phyloP scores from a whole-genome alignment of 2,113 vertebrate genomes.

The Nannobrachium achirus region DNA sequence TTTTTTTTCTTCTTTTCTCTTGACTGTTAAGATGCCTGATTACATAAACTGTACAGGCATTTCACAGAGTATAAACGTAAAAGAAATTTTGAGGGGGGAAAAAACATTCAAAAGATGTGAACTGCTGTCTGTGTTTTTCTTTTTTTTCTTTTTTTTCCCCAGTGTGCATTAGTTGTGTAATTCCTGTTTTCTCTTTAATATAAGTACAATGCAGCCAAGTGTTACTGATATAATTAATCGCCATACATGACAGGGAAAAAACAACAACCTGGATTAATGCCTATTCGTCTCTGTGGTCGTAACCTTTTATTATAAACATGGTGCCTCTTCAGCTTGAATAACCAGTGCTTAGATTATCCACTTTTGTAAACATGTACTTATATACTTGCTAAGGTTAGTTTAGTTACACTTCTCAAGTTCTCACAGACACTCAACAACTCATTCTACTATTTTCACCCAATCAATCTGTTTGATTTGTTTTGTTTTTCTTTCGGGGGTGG shows the following conservation, averaged over 20 bases:
- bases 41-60: constrained; percentile 30
- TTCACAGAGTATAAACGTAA: constrained; percentile 1
- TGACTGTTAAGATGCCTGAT: constrained; percentile 40
- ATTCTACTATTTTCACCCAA: constrained; percentile 39
- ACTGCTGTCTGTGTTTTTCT: constrained; percentile 17
- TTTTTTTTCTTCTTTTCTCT: constrained; percentile 53
- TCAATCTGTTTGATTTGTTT: too few relatives aligned
- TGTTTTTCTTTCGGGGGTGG: constrained; percentile 21
- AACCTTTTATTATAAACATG: constrained; percentile 14
- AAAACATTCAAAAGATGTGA: constrained; percentile 1
- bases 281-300: constrained; percentile 45
- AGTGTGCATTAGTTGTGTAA: background rate
- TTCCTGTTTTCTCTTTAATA: constrained; percentile 2
- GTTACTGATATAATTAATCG: constrained; percentile 19
- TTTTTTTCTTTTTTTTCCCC: too few relatives aligned
- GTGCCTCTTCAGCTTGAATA: background rate
- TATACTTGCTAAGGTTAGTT: constrained; percentile 5
- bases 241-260: constrained; percentile 14
- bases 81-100: constrained; percentile 10
- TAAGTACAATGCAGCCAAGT: constrained; percentile 17
- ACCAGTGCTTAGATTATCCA: constrained; percentile 18
- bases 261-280: constrained; percentile 23
- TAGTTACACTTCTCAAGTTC: constrained; percentile 48
- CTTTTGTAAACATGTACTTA: constrained; percentile 30
- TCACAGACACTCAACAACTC: constrained; percentile 61